phyloP scores from a whole-genome alignment of 2,113 vertebrate genomes.

The Mastomys coucha region DNA sequence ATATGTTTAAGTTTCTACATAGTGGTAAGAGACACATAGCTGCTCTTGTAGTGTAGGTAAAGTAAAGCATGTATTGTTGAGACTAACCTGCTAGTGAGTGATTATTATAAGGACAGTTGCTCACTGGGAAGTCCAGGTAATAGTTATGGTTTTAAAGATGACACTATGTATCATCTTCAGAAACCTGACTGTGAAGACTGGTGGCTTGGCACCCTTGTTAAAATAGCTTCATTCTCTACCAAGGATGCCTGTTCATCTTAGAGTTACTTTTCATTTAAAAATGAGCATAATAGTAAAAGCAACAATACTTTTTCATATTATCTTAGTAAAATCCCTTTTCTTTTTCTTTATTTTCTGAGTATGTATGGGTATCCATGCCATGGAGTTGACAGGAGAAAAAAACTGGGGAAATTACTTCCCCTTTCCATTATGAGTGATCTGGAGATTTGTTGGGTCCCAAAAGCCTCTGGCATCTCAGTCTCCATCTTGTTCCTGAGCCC shows the following conservation, averaged over 20 bases:
- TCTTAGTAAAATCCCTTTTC: neutral
- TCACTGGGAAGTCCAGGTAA: neutral
- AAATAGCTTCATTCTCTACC: neutral
- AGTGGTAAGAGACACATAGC: neutral
- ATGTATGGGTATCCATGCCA: neutral
- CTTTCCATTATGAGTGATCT: no score
- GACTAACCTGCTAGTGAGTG: no score
- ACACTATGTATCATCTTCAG: neutral
- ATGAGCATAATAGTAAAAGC: neutral
- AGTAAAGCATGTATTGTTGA: neutral
- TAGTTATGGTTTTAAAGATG: neutral
- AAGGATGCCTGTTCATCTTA: neutral
- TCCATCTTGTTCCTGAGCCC: no score
- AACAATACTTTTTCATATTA: neutral
- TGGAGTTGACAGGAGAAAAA: no score
- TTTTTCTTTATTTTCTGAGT: neutral
- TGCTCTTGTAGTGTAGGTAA: neutral
- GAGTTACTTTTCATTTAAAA: neutral
- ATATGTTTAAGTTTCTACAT: neutral
- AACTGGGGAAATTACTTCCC: fast-evolving
- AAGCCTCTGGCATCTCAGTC: no score
- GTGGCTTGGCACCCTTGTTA: no score
- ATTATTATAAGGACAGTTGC: neutral
- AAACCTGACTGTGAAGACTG: neutral
- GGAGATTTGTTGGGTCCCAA: no score